phyloP scores from a whole-genome alignment of 2,888 invertebrate species.

The Litoditis marina region DNA sequence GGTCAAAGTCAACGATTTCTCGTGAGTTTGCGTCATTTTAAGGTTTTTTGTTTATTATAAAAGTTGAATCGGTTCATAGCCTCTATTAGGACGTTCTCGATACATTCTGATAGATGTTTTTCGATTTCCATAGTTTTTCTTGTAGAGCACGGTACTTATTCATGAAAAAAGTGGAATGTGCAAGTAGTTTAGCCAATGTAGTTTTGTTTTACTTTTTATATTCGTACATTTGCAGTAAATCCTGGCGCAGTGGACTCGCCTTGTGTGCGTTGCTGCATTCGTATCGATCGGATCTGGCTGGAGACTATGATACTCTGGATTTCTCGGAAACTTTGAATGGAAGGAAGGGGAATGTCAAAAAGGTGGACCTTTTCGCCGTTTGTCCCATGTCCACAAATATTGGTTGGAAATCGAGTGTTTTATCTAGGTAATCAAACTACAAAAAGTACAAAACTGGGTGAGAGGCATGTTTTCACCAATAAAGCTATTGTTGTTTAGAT shows the following conservation, averaged over 20 bases:
- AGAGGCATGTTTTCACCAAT: too few relatives aligned
- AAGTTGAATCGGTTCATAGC: background rate
- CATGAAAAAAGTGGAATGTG: too few relatives aligned
- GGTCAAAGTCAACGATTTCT: constrained; percentile 48
- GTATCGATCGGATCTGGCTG: constrained; percentile 48
- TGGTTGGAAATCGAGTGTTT: too few relatives aligned
- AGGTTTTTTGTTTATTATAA: background rate
- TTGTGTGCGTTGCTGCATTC: constrained; percentile 58
- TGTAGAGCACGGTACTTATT: too few relatives aligned
- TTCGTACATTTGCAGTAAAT: constrained; percentile 35
- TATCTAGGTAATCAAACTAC: too few relatives aligned
- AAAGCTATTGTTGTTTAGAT: too few relatives aligned
- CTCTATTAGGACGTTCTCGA: background rate
- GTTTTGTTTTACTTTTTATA: background rate
- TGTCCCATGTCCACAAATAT: too few relatives aligned
- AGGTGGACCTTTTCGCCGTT: too few relatives aligned
- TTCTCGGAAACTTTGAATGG: constrained; percentile 45
- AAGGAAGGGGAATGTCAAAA: constrained; percentile 40
- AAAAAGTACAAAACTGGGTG: too few relatives aligned
- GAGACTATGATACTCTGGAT: constrained; percentile 42
- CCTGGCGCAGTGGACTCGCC: constrained; percentile 54
- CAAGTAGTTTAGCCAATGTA: too few relatives aligned
- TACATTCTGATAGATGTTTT: background rate
- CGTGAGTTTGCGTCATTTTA: constrained; percentile 32
- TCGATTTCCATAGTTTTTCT: background rate